Base-by-base conservation (phyloP, 1,140 invertebrate genomes). In the Halictus rubicundus region DNA sequence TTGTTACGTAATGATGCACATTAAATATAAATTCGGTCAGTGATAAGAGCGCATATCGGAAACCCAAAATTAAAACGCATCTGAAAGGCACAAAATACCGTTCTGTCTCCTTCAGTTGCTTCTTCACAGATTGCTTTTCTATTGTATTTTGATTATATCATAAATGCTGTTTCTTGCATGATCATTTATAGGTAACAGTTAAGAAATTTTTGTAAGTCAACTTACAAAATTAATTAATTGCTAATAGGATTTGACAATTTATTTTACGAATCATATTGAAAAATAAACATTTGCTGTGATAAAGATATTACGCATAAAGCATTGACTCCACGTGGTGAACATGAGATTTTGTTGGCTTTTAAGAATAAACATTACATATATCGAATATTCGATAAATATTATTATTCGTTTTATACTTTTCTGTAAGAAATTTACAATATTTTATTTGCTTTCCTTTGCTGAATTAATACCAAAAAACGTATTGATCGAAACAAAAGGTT, bases 1-100 rank as follows among this genome's bases (percentile, higher is more conserved):
- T 27, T 25, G 16, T 78, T 82, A 82, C 32, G 25, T 68, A 78
- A 78, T 68, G 14, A 69, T 52, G 19, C 2, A 32, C 19, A 59
- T 65, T 2, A 68, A 68, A 68, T 69, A 46, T 75, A 49, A 76
- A 60, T n/a, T 0, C 7, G 14, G 16, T 77, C n/a, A 32, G 19
- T 16, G 39, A 77, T 60, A 69, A 46, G 0, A 61, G 4, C 7
- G 1, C 14, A 16, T 19, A 60, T 69, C 39, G 9, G 4, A 10
- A 12, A 65, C n/a, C 1, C 49, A 52, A 57, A 66, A 8, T 57
- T n/a, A 9, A n/a, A 57, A 57, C 54, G 21, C 19, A n/a, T 57
- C 9, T 9, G 21, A 23, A 21, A 12, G 14, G 39, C 37, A 23
- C 25, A 5, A 27, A 14, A 42, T 46, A 19, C 19, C 32, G 21